A percentile compares a stretch with the other conserved stretches of the same genome.
These are phyloP conservation scores for Ricordea florida DNA, from an alignment of 92 coral and sea anemone species.

Conservation along the genomic window DNA sequence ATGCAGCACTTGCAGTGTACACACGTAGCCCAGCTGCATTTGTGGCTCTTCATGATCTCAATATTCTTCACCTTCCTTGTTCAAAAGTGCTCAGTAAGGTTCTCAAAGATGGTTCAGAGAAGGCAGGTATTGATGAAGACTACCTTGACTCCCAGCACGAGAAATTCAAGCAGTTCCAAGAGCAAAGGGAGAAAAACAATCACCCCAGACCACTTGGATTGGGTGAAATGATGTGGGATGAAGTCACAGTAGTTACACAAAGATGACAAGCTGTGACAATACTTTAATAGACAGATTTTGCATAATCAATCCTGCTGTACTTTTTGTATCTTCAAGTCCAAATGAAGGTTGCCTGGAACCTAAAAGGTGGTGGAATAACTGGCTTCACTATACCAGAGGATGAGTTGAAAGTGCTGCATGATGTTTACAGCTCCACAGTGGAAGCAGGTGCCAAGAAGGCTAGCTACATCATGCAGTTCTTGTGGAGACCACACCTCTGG, in stretches of 20 bases:
- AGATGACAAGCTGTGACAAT: no score
- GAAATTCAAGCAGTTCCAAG: background rate
- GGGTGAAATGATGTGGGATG: slow-evolving; percentile 48
- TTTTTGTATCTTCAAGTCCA: slow-evolving; percentile 31
- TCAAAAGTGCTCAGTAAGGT: background rate
- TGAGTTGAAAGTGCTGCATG: slow-evolving; percentile 34
- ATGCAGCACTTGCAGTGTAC: slow-evolving; percentile 45
- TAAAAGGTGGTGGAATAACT: slow-evolving; percentile 35
- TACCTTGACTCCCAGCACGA: background rate
- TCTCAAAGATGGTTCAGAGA: slow-evolving; percentile 6
- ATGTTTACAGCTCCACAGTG: slow-evolving; percentile 9
- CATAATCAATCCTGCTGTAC: no score
- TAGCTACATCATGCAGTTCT: background rate
- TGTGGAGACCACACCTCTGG: slow-evolving; percentile 26
- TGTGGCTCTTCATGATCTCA: background rate
- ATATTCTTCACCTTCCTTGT: slow-evolving; percentile 14
- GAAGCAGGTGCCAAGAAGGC: slow-evolving; percentile 2
- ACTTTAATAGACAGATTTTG: no score
- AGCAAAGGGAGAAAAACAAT: background rate
- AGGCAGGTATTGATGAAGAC: slow-evolving; percentile 22
- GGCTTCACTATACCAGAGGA: slow-evolving; percentile 23
- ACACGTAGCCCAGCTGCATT: slow-evolving; percentile 16
- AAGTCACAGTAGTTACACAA: slow-evolving; percentile 14
- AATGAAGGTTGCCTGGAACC: slow-evolving; percentile 54
- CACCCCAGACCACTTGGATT: slow-evolving; percentile 12